These are phyloP conservation scores for Anas capensis DNA, from an alignment of 2,797 vertebrate species.

Conservation along the genomic window DNA sequence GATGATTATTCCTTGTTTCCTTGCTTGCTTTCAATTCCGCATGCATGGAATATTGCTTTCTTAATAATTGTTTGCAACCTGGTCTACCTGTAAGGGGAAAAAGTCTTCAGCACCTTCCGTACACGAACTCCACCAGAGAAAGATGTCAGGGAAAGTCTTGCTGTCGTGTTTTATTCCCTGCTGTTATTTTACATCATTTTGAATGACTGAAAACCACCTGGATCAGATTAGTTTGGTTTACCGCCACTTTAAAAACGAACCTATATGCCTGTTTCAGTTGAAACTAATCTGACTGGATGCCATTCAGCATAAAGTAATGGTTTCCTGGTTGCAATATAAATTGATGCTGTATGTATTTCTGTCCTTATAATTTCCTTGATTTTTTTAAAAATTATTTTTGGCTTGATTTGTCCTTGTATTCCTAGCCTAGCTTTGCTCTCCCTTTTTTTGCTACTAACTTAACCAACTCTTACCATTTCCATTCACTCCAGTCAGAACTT, in stretches of 20 bases:
- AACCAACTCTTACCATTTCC: not conserved
- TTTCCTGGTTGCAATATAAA: not conserved
- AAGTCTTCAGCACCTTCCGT: not conserved
- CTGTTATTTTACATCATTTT: not conserved
- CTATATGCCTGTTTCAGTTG: not conserved
- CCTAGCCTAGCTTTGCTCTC: not conserved
- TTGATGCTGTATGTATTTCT: not conserved
- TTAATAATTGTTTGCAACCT: not conserved
- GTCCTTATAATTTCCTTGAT: not conserved
- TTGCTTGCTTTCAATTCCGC: not conserved
- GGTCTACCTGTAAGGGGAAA: not conserved
- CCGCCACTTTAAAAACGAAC: not conserved
- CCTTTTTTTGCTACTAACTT: not conserved
- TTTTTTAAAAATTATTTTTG: not conserved
- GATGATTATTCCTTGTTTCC: not conserved
- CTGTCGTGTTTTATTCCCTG: not conserved
- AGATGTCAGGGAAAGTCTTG: accelerated
- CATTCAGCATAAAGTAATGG: accelerated
- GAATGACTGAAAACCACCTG: not conserved
- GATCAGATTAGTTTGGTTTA: not conserved
- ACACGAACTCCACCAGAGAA: not conserved
- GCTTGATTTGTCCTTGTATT: not conserved
- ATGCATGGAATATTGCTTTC: not conserved
- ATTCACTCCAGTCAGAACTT: not conserved
- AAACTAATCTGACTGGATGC: not conserved